Evolutionary conservation across 2,888 invertebrate species (phyloP).

Genomic region (Coleophora flavipennella): DNA sequence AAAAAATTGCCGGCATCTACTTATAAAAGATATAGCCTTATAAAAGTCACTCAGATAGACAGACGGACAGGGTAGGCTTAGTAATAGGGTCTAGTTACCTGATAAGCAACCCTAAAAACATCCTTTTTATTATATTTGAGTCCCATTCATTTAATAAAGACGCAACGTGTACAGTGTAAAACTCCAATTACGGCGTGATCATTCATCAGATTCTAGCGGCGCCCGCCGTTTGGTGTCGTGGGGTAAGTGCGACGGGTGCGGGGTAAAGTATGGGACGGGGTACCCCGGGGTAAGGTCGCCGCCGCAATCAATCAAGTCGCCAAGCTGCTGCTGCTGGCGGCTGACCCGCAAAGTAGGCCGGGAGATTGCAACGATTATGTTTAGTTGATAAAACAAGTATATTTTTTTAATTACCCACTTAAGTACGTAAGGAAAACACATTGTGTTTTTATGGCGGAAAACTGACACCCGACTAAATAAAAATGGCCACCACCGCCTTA

Average conservation of each 20-base stretch:
- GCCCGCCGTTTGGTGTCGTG: not conserved
- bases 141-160: too few species aligned
- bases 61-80: too few species aligned
- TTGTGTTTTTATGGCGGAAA: not conserved
- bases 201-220: conserved; percentile 14
- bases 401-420: not conserved
- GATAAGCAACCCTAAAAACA: too few species aligned
- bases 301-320: conserved; percentile 43
- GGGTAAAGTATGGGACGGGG: not conserved
- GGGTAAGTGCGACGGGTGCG: not conserved
- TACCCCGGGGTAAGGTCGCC: conserved; percentile 16
- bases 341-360: conserved; percentile 3
- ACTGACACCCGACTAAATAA: not conserved
- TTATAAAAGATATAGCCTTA: too few species aligned
- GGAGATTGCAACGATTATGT: not conserved
- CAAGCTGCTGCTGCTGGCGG: conserved; percentile 11
- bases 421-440: not conserved
- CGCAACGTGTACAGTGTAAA: conserved; percentile 26
- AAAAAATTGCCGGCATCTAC: too few species aligned
- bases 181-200: conserved; percentile 27
- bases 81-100: too few species aligned
- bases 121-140: too few species aligned
- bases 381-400: not conserved
- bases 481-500: too few species aligned
- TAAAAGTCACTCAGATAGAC: too few species aligned